These are phyloP conservation scores for Conger conger DNA, from an alignment of 2,113 vertebrate genomes.

Conservation along the genomic window DNA sequence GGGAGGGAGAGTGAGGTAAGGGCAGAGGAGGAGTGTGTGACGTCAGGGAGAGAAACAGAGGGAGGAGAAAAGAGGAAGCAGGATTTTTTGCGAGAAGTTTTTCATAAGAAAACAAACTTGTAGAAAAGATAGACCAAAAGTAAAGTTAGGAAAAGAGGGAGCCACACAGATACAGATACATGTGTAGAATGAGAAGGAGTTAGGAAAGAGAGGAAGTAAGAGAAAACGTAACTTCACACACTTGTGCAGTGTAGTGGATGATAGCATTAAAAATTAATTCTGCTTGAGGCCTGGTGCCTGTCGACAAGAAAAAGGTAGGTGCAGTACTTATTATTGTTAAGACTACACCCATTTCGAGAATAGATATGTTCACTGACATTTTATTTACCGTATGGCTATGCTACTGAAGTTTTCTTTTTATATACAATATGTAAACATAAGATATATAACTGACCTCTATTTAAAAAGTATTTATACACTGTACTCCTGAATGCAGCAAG, in stretches of 20 bases:
- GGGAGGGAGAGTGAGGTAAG: background rate
- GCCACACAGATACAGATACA: background rate
- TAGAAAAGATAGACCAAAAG: background rate
- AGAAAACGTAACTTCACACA: slow-evolving; percentile 40
- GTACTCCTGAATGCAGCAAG: background rate
- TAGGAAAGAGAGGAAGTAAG: background rate
- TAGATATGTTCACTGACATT: background rate
- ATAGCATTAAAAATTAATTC: slow-evolving; percentile 63
- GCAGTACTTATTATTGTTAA: background rate
- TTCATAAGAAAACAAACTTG: slow-evolving; percentile 7
- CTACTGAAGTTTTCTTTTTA: background rate
- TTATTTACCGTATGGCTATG: background rate
- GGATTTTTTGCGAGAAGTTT: background rate
- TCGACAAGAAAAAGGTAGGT: slow-evolving; percentile 59
- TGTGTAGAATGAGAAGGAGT: background rate
- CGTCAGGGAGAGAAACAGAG: slow-evolving; percentile 7
- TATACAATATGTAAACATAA: background rate
- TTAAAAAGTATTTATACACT: background rate
- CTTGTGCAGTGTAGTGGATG: slow-evolving; percentile 55
- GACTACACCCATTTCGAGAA: background rate
- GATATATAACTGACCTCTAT: background rate
- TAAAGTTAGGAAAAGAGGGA: background rate
- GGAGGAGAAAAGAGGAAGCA: slow-evolving; percentile 19
- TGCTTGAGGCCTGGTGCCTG: slow-evolving; percentile 66
- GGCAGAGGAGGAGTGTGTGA: slow-evolving; percentile 15